Evolutionary conservation across 2,888 invertebrate genomes (phyloP).

Genomic region (Drosophila suboccidentalis): DNA sequence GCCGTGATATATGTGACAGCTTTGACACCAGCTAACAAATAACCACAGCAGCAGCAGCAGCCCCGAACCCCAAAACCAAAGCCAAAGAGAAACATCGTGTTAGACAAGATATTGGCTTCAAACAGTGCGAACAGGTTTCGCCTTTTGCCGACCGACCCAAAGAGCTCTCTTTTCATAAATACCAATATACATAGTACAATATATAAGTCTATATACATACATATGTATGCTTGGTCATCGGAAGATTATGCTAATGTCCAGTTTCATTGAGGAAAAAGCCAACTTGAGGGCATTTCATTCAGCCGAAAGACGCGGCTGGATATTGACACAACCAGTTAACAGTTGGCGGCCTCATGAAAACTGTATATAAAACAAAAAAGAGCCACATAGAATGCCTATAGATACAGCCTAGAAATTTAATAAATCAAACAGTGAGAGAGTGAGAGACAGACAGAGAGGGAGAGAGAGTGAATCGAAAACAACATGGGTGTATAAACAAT

Average conservation of each 20-base stretch:
- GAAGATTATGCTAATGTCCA: constrained; percentile 72
- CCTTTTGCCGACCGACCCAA: constrained; percentile 20
- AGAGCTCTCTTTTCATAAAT: constrained; percentile 45
- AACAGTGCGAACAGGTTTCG: constrained; percentile 72
- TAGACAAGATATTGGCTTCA: constrained; percentile 65
- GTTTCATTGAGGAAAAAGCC: constrained; percentile 79
- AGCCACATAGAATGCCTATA: constrained; percentile 42
- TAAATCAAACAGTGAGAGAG: constrained; percentile 61
- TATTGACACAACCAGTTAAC: constrained; percentile 79
- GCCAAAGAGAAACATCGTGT: constrained; percentile 51
- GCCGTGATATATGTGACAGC: constrained; percentile 81
- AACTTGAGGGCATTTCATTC: constrained; percentile 70
- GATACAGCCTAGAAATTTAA: constrained; percentile 42
- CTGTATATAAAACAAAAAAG: constrained; percentile 37
- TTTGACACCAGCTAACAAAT: constrained; percentile 80
- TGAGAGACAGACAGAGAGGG: constrained; percentile 7
- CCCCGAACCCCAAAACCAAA: neutral
- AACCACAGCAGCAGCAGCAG: constrained; percentile 52
- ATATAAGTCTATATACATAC: constrained; percentile 1
- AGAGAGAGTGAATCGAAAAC: constrained; percentile 4
- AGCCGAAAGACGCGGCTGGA: constrained; percentile 35
- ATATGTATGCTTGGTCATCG: constrained; percentile 5
- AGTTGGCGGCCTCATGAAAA: constrained; percentile 37
- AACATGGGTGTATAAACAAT: constrained; percentile 49
- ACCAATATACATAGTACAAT: constrained; percentile 26